Percentiles rank a stretch among this genome's conserved stretches.
phyloP scores from a whole-genome alignment of 30 jellyfish, hydroid and myxozoan species.

The Pelagia noctiluca region DNA sequence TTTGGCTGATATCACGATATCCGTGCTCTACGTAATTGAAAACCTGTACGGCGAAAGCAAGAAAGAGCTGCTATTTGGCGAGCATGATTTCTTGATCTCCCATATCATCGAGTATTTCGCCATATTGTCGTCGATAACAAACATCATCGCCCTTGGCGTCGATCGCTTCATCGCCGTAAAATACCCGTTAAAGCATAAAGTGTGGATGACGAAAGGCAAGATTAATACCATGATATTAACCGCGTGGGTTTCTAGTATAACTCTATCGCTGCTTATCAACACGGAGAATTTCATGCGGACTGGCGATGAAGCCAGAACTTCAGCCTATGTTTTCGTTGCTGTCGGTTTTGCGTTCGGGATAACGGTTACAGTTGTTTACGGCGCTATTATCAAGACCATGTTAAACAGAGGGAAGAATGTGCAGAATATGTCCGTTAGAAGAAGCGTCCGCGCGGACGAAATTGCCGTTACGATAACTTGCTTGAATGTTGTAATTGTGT shows the following conservation, averaged over 20 bases:
- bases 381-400: conserved; percentile 2
- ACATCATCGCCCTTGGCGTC: conserved; percentile 43
- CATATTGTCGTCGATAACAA: conserved; percentile 53
- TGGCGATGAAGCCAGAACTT: too few relatives aligned
- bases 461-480: conserved; percentile 41
- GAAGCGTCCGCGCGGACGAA: neutral
- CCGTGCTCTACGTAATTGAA: conserved; percentile 1
- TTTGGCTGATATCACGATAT: conserved; percentile 26
- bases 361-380: conserved; percentile 4
- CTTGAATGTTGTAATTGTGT: conserved; percentile 24
- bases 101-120: conserved; percentile 20
- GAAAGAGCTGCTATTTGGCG: neutral
- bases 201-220: conserved; percentile 44
- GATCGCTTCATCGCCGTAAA: conserved; percentile 48
- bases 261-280: conserved; percentile 8
- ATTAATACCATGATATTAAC: conserved; percentile 11
- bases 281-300: conserved; percentile 12
- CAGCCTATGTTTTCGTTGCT: neutral
- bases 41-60: neutral
- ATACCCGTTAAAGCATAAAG: conserved; percentile 46
- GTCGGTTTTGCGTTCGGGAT: conserved; percentile 12
- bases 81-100: neutral
- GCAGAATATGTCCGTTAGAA: neutral
- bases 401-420: neutral
- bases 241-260: conserved; percentile 49